A percentile compares a stretch with the other conserved stretches of the same genome.
These are phyloP conservation scores for Phalacrocorax aristotelis DNA, from an alignment of 2,113 vertebrate genomes.

Conservation along the genomic window DNA sequence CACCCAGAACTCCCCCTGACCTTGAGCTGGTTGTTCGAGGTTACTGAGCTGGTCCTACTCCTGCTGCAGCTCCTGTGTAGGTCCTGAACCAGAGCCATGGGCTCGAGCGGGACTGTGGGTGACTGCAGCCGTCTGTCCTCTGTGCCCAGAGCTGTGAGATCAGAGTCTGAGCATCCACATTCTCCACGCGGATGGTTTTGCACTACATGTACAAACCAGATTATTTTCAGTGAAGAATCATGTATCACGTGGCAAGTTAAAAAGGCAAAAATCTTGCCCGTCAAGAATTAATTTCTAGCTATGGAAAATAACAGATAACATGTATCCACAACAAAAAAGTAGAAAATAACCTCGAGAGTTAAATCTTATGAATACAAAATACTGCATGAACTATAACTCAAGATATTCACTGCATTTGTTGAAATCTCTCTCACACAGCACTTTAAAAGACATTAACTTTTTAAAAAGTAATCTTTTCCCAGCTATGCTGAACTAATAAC, in stretches of 20 bases:
- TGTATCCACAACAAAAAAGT: not conserved
- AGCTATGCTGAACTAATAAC: slow-evolving; percentile 42
- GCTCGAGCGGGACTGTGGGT: not conserved
- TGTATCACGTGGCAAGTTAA: not conserved
- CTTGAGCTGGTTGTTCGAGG: not conserved
- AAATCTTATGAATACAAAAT: not conserved
- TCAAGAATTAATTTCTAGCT: slow-evolving; percentile 5
- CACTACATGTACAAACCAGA: not conserved
- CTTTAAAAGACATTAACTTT: slow-evolving; percentile 18
- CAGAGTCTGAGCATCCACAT: slow-evolving; percentile 54
- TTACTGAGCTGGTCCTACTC: not conserved
- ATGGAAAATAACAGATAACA: not conserved
- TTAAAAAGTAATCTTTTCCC: not conserved
- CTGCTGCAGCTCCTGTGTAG: not conserved
- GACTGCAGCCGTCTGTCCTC: slow-evolving; percentile 27
- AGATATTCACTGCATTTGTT: not conserved
- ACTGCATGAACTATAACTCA: not conserved
- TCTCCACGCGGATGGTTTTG: not conserved
- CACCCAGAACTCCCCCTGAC: not conserved
- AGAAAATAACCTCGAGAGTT: not conserved
- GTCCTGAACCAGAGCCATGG: not conserved
- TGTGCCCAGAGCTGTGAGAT: slow-evolving; percentile 49
- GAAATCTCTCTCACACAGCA: not conserved
- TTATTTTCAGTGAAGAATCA: not conserved
- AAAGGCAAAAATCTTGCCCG: not conserved